These are phyloP conservation scores for Pseudomyrmex cubaensis DNA, from an alignment of 1,140 invertebrate genomes.

Conservation along the genomic window DNA sequence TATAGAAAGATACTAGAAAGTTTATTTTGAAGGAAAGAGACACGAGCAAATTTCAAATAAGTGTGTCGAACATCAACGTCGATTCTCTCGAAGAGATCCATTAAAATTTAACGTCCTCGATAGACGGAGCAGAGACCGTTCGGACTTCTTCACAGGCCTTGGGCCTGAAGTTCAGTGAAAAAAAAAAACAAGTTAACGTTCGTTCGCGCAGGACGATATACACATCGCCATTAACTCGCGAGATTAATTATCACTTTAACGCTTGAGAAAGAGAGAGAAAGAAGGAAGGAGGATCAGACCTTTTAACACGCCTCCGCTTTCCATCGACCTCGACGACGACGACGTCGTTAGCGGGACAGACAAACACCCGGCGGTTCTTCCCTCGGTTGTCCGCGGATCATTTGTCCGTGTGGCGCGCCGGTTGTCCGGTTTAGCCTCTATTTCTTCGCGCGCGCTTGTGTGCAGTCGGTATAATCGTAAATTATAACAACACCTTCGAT, in stretches of 20 bases:
- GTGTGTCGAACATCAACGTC: neutral
- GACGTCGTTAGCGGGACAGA: conserved; percentile 53
- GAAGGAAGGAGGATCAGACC: conserved; percentile 19
- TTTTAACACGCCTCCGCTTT: conserved; percentile 51
- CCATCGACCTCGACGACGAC: conserved; percentile 42
- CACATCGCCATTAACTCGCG: conserved; percentile 48
- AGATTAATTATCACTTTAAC: conserved; percentile 59
- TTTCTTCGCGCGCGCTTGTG: conserved; percentile 34
- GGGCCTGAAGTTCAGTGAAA: neutral
- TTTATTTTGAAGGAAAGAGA: no score
- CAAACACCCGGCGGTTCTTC: conserved; percentile 6
- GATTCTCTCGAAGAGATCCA: conserved; percentile 28
- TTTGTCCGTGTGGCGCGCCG: conserved; percentile 55
- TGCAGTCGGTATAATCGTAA: conserved; percentile 74
- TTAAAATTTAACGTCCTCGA: conserved; percentile 52
- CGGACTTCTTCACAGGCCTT: neutral
- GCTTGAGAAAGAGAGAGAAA: neutral
- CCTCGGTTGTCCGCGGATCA: conserved; percentile 36
- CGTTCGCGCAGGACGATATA: conserved; percentile 21
- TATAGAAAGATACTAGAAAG: no score
- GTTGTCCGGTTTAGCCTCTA: conserved; percentile 55
- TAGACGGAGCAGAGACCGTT: conserved; percentile 16
- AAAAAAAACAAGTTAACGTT: conserved; percentile 30
- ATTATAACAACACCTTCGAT: conserved; percentile 81
- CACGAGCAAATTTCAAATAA: neutral